A percentile compares a stretch with the other conserved stretches of the same genome.
These are phyloP conservation scores for Hoplodrina blanda DNA, from an alignment of 2,888 invertebrate genomes.

Conservation along the genomic window DNA sequence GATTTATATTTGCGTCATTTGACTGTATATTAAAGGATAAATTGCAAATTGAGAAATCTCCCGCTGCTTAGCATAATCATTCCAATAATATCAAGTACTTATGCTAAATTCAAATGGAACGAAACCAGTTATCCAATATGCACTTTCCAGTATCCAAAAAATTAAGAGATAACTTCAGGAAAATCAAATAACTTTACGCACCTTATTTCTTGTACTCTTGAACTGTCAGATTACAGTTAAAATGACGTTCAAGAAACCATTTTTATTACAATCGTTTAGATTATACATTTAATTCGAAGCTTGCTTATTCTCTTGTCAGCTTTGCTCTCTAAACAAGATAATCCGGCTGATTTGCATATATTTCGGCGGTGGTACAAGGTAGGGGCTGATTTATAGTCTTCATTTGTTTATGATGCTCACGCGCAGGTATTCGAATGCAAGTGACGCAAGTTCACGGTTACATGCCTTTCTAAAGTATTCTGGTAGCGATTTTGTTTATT, in stretches of 20 bases:
- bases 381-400: constrained; percentile 43
- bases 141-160: constrained; percentile 20
- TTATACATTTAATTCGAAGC: constrained; percentile 22
- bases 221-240: constrained; percentile 43
- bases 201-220: constrained; percentile 17
- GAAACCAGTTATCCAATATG: constrained; percentile 17
- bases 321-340: constrained; percentile 42
- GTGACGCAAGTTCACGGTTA: constrained; percentile 32
- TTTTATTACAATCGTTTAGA: constrained; percentile 23
- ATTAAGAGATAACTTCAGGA: constrained; percentile 5
- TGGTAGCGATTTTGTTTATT: constrained; percentile 2
- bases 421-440: constrained; percentile 25
- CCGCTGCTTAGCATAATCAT: constrained; percentile 11
- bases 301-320: constrained; percentile 11
- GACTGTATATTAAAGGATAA: background rate
- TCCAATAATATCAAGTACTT: background rate
- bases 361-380: constrained; percentile 52
- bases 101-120: background rate
- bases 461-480: constrained; percentile 38
- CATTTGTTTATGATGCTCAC: constrained; percentile 38
- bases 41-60: constrained; percentile 10
- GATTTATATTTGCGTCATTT: background rate
- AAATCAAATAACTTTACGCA: constrained; percentile 1
- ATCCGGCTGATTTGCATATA: constrained; percentile 56
- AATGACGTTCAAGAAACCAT: background rate